Percentiles rank a stretch among this genome's conserved stretches.
Conservation (phyloP, 2,888 invertebrate species). For the Ernsta delagoae region DNA sequence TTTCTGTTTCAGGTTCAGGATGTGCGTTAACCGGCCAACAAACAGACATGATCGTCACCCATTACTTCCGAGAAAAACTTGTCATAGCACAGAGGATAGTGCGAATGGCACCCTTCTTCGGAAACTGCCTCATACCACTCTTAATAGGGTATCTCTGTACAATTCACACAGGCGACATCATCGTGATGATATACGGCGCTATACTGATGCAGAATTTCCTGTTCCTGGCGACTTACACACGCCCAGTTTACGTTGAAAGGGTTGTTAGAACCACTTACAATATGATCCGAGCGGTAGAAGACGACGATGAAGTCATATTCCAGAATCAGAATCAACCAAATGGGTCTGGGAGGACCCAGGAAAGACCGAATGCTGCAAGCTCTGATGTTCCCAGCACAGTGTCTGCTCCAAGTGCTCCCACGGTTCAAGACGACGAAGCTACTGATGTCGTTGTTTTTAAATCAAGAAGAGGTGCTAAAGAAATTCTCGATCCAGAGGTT, state of each 20-base stretch:
- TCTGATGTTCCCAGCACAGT: not conserved
- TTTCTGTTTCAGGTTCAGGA: conserved; percentile 78
- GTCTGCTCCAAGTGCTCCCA: conserved; percentile 41
- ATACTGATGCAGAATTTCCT: conserved; percentile 84
- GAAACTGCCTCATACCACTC: conserved; percentile 81
- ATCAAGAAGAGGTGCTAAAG: conserved; percentile 67
- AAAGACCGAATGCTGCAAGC: not conserved
- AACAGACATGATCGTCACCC: conserved; percentile 83
- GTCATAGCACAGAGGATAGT: conserved; percentile 79
- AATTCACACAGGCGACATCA: conserved; percentile 65
- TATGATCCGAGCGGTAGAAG: conserved; percentile 73
- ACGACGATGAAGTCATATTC: conserved; percentile 85
- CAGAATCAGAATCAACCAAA: conserved; percentile 62
- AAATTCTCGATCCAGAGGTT: conserved; percentile 69
- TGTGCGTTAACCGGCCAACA: conserved; percentile 84
- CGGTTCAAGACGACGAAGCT: conserved; percentile 65
- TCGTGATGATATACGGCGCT: conserved; percentile 84
- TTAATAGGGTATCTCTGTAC: conserved; percentile 79
- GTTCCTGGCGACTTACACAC: conserved; percentile 78
- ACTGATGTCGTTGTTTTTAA: conserved; percentile 75
- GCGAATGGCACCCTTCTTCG: conserved; percentile 80
- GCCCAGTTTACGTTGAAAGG: conserved; percentile 82
- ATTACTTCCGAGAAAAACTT: conserved; percentile 85
- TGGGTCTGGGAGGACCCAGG: conserved; percentile 39
- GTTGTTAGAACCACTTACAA: conserved; percentile 77